Evolutionary conservation across 2,888 invertebrate species (phyloP), one percentile per base, ranked within the genome.

Genomic region (Cheilosia pagana): DNA sequence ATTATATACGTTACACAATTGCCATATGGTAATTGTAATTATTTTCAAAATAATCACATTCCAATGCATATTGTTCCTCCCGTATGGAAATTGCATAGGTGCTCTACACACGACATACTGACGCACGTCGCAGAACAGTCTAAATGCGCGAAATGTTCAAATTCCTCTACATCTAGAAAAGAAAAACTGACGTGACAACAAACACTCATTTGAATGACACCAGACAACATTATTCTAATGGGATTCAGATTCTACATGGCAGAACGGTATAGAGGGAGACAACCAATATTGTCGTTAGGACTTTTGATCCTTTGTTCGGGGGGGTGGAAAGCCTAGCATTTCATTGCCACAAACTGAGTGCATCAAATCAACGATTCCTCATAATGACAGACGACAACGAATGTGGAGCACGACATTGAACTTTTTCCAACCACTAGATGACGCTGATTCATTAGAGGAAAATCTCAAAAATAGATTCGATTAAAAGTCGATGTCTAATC

Each of bases 401-500:
- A 81, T 63, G 19, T 81, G 63, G 81, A 70, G 60, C 75, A 57
- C 70, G 81, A 70, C 75, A 81, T 75, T 81, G 75, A 75, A 63
- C 52, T 81, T 41, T 57, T 71, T 31, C 5, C 52, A 28, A 55
- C 55, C 21, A 48, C 55, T 45, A 57, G 53, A 67, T 59, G 65
- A 31, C 25, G 45, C 65, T 67, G 70, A 35, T 60, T 65, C 45
- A 45, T 53, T 21, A 6, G 6, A 7, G 7, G 43, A n/a, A 39
- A 19, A 23, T 4, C 28, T 57, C 21, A 35, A 25, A 72, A 72
- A 53, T 43, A 67, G 45, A 74, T 52, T 50, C 31, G 52, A 50
- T 21, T 23, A 16, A 52, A 39, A 43, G 16, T 25, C 21, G 65
- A 67, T 70, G 59, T 62, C 39, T 68, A 43, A 39, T 45, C 16